Conservation (phyloP, 2,113 vertebrate genomes). For the Actenoides hombroni region DNA sequence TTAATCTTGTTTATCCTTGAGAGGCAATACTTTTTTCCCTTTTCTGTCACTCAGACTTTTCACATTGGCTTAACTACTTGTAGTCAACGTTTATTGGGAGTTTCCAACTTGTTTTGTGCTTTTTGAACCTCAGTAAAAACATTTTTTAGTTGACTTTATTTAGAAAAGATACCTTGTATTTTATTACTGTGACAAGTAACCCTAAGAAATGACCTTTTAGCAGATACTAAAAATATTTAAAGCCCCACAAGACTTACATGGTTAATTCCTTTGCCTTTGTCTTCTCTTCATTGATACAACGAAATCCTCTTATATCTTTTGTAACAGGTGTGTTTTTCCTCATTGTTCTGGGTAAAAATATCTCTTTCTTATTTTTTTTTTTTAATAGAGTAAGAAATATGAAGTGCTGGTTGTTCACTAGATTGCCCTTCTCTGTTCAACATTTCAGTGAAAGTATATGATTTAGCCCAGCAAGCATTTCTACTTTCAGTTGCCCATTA, state of each 20-base stretch:
- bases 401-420: neutral
- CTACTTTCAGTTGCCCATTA: neutral
- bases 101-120: neutral
- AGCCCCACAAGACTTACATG: neutral
- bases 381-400: neutral
- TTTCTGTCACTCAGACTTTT: neutral
- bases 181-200: neutral
- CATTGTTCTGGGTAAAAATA: neutral
- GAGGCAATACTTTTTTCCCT: neutral
- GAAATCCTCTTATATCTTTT: neutral
- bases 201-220: neutral
- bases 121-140: neutral
- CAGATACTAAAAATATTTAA: neutral
- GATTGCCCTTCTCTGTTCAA: neutral
- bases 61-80: neutral
- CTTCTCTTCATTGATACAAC: neutral
- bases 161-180: fast-evolving
- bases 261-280: neutral
- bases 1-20: conserved; percentile 7
- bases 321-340: neutral
- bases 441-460: neutral
- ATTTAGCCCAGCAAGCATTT: neutral
- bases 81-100: neutral
- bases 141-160: neutral
- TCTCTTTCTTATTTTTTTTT: neutral